Evolutionary conservation across 2,888 invertebrate genomes (phyloP), one percentile per base, ranked within the genome.

Genomic region (Arge pagana): DNA sequence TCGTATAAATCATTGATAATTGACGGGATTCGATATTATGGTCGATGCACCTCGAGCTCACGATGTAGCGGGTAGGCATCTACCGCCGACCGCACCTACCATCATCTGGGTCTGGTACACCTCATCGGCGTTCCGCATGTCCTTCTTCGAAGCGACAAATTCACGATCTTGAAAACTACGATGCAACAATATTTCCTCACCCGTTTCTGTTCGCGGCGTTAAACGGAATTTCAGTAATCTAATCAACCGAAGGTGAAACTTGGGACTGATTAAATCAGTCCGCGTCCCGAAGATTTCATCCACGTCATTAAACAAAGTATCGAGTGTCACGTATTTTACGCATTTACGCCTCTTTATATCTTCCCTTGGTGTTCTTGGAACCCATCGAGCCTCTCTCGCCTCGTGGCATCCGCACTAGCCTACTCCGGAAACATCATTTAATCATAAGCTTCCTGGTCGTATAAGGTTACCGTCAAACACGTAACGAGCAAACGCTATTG

Each of bases 1-100:
- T 31, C n/a, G 8, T 26, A 58, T 59, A 59, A 59, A 59, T 60
- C 59, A 60, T 60, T 50, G 54, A 53, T 60, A 60, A 60, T 60
- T 60, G 59, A 60, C 59, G 58, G 56, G 52, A 53, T 51, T 58
- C 35, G 50, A 39, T 50, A 54, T 52, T 49, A 37, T 43, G 41
- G 41, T 58, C 57, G 58, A 58, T 45, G 35, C 45, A 33, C 45
- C 31, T 45, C 45, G 45, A 45, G 33, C 45, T 45, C 35, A 45
- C 45, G 45, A 45, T 45, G 33, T 33, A 23, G 23, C 8, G 45
- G n/a, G n/a, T 35, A 45, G 33, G 45, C 45, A 45, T 24, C 45
- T 35, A 16, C 6, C 42, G 2, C 15, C 10, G 45, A 45, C 45
- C 45, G 35, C 45, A 45, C 45, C 45, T 45, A 35, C 45, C n/a